These are phyloP conservation scores for Platorchestia sp. DNA, from an alignment of 1,140 invertebrate species.

Conservation along the genomic window DNA sequence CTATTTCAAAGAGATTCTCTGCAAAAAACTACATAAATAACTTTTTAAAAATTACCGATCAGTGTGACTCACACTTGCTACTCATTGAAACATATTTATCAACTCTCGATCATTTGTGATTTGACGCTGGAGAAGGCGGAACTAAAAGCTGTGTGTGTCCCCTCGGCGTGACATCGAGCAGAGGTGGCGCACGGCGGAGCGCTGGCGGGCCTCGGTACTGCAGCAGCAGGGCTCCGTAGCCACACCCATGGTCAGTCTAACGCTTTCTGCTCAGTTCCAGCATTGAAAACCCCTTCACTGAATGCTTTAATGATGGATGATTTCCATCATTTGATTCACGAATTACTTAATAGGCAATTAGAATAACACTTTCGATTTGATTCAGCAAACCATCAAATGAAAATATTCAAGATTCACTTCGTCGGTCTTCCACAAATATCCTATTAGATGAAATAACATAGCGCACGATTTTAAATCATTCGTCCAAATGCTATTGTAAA, in stretches of 20 bases:
- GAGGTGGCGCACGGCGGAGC: not conserved
- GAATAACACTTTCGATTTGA: too few species aligned
- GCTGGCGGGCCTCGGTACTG: not conserved
- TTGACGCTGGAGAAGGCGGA: not conserved
- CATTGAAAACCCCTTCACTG: not conserved
- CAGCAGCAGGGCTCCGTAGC: not conserved
- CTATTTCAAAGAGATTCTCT: not conserved
- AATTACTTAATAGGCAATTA: not conserved
- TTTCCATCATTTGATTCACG: not conserved
- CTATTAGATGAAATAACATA: too few species aligned
- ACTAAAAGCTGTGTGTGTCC: not conserved
- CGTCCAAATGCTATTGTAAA: too few species aligned
- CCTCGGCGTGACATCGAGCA: not conserved
- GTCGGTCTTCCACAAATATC: too few species aligned
- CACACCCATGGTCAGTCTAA: not conserved
- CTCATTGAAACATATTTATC: not conserved
- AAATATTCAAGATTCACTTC: too few species aligned
- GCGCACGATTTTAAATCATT: too few species aligned
- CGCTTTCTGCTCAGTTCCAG: not conserved
- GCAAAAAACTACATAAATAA: not conserved
- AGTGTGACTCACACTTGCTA: not conserved
- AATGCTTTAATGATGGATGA: not conserved
- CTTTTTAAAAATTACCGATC: not conserved
- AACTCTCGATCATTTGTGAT: not conserved
- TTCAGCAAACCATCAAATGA: too few species aligned